A percentile compares a stretch with the other conserved stretches of the same genome.
Conservation (phyloP, 2,888 invertebrate genomes). For the Pammene aurita region DNA sequence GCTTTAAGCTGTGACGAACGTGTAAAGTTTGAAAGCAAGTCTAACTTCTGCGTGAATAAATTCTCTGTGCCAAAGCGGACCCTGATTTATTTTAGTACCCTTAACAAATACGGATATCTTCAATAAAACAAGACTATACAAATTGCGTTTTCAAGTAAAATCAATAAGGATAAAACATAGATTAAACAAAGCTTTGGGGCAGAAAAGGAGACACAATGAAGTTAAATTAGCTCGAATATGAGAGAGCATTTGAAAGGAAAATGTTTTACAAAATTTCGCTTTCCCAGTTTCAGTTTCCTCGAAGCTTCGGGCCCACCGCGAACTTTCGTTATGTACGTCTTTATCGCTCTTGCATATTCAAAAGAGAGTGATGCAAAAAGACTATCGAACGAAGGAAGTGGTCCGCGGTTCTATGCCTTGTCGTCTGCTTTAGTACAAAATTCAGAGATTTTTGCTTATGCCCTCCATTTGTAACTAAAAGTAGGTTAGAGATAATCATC, state of each 20-base stretch:
- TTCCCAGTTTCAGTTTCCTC: neutral
- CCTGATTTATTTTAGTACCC: constrained; percentile 14
- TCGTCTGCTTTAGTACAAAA: too few species aligned
- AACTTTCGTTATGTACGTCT: too few species aligned
- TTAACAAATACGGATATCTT: neutral
- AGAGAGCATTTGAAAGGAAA: neutral
- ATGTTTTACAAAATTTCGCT: constrained; percentile 6
- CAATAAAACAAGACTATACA: neutral
- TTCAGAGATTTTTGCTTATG: too few species aligned
- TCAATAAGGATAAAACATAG: constrained; percentile 16
- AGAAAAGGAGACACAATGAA: constrained; percentile 21
- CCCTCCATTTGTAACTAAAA: too few species aligned
- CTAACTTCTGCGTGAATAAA: neutral
- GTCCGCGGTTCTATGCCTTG: too few species aligned
- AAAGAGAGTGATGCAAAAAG: too few species aligned
- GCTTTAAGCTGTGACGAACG: too few species aligned
- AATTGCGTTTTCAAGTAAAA: constrained; percentile 17
- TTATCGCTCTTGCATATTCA: too few species aligned
- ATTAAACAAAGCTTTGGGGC: constrained; percentile 15
- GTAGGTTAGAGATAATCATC: too few species aligned
- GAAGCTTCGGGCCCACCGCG: too few species aligned
- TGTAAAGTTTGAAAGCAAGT: neutral
- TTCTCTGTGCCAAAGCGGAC: constrained; percentile 6
- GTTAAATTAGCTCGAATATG: constrained; percentile 20
- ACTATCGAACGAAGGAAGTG: too few species aligned